Evolutionary conservation across 2,888 invertebrate species (phyloP).

Genomic region (Hirudinaria manillensis): DNA sequence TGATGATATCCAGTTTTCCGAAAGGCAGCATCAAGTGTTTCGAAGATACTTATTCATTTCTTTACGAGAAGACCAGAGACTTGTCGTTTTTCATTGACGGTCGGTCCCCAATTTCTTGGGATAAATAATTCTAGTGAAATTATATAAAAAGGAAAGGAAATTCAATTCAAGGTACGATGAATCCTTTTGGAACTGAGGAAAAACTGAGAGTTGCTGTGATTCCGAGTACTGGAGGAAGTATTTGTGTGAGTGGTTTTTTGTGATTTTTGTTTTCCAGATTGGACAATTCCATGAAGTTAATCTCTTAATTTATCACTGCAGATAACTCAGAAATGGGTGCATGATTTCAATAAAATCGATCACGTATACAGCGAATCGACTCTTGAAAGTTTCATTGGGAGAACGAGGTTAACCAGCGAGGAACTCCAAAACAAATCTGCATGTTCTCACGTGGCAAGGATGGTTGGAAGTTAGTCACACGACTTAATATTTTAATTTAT

Average conservation of each 20-base stretch:
- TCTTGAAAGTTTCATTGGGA: slow-evolving; percentile 49
- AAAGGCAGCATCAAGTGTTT: slow-evolving; percentile 45
- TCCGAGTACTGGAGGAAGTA: slow-evolving; percentile 51
- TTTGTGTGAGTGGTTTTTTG: slow-evolving; percentile 48
- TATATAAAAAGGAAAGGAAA: no score
- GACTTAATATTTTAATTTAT: no score
- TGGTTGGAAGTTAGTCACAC: slow-evolving; percentile 49
- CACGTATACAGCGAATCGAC: background rate
- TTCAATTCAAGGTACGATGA: slow-evolving; percentile 52
- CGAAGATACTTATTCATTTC: slow-evolving; percentile 53
- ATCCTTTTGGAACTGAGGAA: slow-evolving; percentile 50
- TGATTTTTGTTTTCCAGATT: no score
- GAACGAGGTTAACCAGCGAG: slow-evolving; percentile 46
- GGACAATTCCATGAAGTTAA: no score
- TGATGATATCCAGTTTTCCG: slow-evolving; percentile 45
- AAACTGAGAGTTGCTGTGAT: slow-evolving; percentile 49
- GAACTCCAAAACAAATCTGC: slow-evolving; percentile 49
- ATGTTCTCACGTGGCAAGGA: slow-evolving; percentile 52
- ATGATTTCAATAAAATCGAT: slow-evolving; percentile 46
- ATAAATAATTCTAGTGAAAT: no score
- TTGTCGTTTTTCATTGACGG: slow-evolving; percentile 54
- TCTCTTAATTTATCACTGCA: slow-evolving; percentile 40
- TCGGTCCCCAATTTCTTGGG: slow-evolving; percentile 34
- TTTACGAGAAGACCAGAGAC: slow-evolving; percentile 51
- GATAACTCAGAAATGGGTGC: slow-evolving; percentile 55